Conservation (phyloP, 1,140 invertebrate species). For the Drosophila pachea region DNA sequence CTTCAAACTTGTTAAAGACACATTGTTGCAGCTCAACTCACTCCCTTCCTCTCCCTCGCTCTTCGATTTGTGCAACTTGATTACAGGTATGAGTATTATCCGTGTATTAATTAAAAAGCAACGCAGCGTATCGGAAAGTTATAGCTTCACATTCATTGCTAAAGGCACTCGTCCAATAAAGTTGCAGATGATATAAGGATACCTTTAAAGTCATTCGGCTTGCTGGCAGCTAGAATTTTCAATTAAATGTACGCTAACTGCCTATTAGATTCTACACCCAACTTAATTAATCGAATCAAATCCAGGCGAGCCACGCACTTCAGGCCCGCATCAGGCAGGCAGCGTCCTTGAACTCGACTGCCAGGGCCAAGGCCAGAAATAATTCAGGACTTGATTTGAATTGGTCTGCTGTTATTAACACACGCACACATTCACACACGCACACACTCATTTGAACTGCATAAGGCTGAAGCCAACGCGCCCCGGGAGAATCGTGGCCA, state of each 20-base stretch:
- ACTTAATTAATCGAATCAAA: slow-evolving; percentile 40
- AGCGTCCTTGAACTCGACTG: slow-evolving; percentile 51
- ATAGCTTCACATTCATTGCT: background rate
- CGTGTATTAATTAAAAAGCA: background rate
- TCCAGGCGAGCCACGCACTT: slow-evolving; percentile 13
- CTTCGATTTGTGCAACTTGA: background rate
- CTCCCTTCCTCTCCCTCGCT: too few relatives aligned
- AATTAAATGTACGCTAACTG: slow-evolving; percentile 4
- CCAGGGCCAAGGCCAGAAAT: slow-evolving; percentile 36
- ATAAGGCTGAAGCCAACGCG: slow-evolving; percentile 1
- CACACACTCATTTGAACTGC: background rate
- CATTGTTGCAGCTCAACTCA: background rate
- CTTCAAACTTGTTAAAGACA: background rate
- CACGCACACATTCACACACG: background rate
- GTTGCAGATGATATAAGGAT: too few relatives aligned
- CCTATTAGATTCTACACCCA: slow-evolving; percentile 32
- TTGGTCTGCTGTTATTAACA: slow-evolving; percentile 6
- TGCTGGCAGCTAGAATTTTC: too few relatives aligned
- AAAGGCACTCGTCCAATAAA: too few relatives aligned
- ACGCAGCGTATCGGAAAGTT: background rate
- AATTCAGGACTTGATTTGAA: slow-evolving; percentile 19
- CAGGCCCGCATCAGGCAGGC: slow-evolving; percentile 7
- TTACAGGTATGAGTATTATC: background rate
- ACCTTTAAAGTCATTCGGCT: too few relatives aligned
- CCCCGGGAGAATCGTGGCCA: background rate